Conservation (phyloP, 2,888 invertebrate genomes). For the Calameuta idolon region DNA sequence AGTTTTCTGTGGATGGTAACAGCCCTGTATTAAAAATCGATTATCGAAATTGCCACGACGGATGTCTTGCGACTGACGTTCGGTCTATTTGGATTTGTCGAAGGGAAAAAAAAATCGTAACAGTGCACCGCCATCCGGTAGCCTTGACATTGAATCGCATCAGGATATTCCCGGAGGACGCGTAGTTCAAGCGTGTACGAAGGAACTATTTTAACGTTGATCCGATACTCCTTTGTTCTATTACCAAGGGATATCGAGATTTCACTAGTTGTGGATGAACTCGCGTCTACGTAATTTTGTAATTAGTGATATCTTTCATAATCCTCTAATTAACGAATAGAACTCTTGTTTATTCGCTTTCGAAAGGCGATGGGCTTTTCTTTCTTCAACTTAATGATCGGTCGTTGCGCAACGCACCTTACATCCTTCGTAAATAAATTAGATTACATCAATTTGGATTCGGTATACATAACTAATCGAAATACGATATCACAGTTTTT, state of each 20-base stretch:
- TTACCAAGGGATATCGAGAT: not conserved
- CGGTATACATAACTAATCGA: not conserved
- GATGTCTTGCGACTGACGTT: not conserved
- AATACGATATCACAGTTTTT: not conserved
- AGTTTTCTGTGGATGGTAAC: not conserved
- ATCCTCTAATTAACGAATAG: constrained; percentile 27
- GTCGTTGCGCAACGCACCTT: not conserved
- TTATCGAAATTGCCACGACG: not conserved
- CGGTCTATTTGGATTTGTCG: not conserved
- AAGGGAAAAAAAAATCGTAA: not conserved
- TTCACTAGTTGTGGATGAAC: not conserved
- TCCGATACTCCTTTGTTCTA: not conserved
- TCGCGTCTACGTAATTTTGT: not conserved
- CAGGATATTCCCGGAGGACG: not conserved
- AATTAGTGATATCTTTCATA: constrained; percentile 19
- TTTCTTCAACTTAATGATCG: not conserved
- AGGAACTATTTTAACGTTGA: not conserved
- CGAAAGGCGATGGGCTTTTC: constrained; percentile 16
- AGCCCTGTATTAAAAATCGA: not conserved
- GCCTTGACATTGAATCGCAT: not conserved
- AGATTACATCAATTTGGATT: not conserved
- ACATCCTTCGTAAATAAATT: not conserved
- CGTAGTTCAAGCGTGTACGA: not conserved
- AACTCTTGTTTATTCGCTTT: constrained; percentile 15
- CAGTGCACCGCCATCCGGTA: not conserved